These are phyloP conservation scores for Dyspetes luteomarginatus DNA, from an alignment of 2,888 invertebrate species.

Conservation along the genomic window DNA sequence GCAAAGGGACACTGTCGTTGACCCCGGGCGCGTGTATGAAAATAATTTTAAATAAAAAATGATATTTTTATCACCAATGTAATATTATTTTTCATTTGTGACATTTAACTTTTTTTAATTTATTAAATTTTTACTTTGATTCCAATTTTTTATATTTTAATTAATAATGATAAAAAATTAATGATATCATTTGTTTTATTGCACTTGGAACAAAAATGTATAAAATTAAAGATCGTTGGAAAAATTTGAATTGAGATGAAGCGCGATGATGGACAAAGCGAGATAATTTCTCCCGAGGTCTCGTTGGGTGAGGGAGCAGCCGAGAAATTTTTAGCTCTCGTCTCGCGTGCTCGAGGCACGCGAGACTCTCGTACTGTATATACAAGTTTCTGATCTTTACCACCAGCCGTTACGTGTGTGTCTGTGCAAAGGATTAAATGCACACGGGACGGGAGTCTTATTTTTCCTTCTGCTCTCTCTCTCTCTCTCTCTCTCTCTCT, in stretches of 20 bases:
- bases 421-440: slow-evolving; percentile 46
- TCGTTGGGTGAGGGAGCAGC: slow-evolving; percentile 26
- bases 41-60: not conserved
- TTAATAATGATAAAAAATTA: not conserved
- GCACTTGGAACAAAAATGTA: not conserved
- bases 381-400: slow-evolving; percentile 34
- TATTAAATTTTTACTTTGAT: not conserved
- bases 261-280: not conserved
- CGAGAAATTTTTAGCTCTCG: slow-evolving; percentile 72
- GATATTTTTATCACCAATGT: too few species aligned
- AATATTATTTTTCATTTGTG: not conserved
- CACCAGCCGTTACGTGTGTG: slow-evolving; percentile 20
- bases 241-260: slow-evolving; percentile 10
- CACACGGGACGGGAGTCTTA: slow-evolving; percentile 59
- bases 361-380: slow-evolving; percentile 3
- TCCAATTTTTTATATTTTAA: not conserved
- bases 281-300: slow-evolving; percentile 14
- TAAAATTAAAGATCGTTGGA: not conserved
- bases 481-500: slow-evolving; percentile 39
- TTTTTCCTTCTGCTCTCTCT: slow-evolving; percentile 26
- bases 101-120: not conserved
- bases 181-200: not conserved
- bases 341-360: slow-evolving; percentile 56
- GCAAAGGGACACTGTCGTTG: slow-evolving; percentile 1
- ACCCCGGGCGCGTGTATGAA: not conserved